Base-by-base conservation (phyloP, 2,797 vertebrate species). In the Chaetophractus vellerosus region DNA sequence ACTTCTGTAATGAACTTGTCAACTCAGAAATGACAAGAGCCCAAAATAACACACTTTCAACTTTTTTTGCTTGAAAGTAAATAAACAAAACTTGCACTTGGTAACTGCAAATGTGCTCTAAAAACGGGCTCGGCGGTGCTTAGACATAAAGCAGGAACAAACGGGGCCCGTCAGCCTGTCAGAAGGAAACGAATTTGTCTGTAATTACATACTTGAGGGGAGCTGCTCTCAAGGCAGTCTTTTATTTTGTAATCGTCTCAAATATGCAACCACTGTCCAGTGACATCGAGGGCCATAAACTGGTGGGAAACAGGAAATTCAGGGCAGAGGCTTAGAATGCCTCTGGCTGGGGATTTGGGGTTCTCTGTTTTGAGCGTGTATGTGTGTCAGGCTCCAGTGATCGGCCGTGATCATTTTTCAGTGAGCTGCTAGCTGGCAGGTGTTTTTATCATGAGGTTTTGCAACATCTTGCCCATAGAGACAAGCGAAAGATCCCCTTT, bases 201-300 rank as follows among this genome's bases (percentile, higher is more conserved):
- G 94, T 92, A 80, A 83, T 89, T 93, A 94, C 88, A 91, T 78
- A 66, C 92, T 87, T 38, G 84, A 78, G 84, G 87, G 91, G 95
- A 88, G 93, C 94, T 89, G 87, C 94, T 93, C 83, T 92, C 79
- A 88, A 94, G 45, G 59, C 59, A 23, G 85, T 64, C 86, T 97
- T 93, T 94, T 74, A 57, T 61, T 81, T 88, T 93, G 80, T 74
- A 96, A 87, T 97, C 89, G 93, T 96, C 74, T 91, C 93, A 96
- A 92, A 94, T 88, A 94, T 84, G 88, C 90, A 88, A 18, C 61
- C 94, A 61, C 50, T 82, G 79, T 63, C 48, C 80, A 80, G 94
- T 90, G 91, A 94, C 85, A 82, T 89, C 91, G 90, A 96, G 93
- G 94, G 91, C 91, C 93, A 8, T 79, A 82, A 96, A 74, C 86